Evolutionary conservation across 1,140 invertebrate species (phyloP).

Genomic region (Archivesica marissinica): DNA sequence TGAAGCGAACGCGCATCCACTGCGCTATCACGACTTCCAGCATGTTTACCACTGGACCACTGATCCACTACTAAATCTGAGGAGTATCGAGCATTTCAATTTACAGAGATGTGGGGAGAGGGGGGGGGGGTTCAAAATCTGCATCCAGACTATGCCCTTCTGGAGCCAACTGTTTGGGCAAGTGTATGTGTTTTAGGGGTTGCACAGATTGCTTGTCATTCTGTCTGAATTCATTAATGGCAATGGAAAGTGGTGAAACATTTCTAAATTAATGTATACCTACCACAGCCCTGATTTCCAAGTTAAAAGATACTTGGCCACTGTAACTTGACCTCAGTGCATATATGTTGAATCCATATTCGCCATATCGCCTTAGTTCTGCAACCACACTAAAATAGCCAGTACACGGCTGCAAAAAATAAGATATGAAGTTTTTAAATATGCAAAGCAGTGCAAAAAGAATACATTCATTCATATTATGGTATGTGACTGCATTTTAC

Average conservation of each 20-base stretch:
- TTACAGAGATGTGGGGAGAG: too few relatives aligned
- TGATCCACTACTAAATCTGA: too few relatives aligned
- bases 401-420: slow-evolving; percentile 18
- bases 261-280: not conserved
- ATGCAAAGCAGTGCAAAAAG: not conserved
- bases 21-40: too few relatives aligned
- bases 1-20: too few relatives aligned
- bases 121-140: too few relatives aligned
- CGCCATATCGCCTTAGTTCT: not conserved
- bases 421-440: not conserved
- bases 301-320: not conserved
- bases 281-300: not conserved
- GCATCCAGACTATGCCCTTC: not conserved
- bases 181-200: not conserved
- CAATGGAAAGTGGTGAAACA: not conserved
- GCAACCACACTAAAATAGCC: not conserved
- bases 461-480: not conserved
- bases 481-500: not conserved
- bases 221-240: too few relatives aligned
- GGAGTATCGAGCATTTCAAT: too few relatives aligned
- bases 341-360: not conserved
- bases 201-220: not conserved
- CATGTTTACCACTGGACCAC: too few relatives aligned
- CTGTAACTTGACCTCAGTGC: not conserved
- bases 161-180: not conserved